Evolutionary conservation across 2,113 vertebrate species (phyloP).

Genomic region (Xyliphius kryptos): DNA sequence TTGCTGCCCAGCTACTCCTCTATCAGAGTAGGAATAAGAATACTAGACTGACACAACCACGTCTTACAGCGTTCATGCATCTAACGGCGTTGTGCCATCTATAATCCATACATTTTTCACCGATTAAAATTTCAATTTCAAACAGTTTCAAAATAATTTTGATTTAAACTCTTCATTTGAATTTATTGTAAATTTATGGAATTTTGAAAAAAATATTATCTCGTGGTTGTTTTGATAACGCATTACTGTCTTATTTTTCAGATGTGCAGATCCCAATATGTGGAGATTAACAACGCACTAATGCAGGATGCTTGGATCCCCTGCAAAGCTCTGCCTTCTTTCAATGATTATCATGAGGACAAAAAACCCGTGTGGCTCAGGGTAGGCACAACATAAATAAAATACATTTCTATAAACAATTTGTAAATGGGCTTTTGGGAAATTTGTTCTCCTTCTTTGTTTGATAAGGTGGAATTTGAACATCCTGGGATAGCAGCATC

Average conservation of each 20-base stretch:
- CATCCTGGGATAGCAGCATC: conserved; percentile 73
- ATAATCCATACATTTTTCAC: too few relatives aligned
- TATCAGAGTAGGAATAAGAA: too few relatives aligned
- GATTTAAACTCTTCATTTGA: too few relatives aligned
- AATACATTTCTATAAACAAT: background rate
- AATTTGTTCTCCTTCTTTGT: background rate
- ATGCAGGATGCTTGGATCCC: conserved; percentile 76
- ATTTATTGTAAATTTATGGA: too few relatives aligned
- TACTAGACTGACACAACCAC: too few relatives aligned
- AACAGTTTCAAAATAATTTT: too few relatives aligned
- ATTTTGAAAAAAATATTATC: background rate
- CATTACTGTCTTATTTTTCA: conserved; percentile 36
- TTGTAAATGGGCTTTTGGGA: background rate
- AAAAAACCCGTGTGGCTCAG: conserved; percentile 75
- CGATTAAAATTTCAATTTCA: too few relatives aligned
- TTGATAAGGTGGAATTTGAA: conserved; percentile 76
- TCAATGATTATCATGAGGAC: conserved; percentile 46
- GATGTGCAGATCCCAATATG: conserved; percentile 71
- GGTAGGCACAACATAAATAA: conserved; percentile 54
- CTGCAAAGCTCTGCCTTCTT: conserved; percentile 58
- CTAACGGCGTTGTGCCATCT: too few relatives aligned
- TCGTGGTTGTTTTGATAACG: background rate
- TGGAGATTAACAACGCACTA: conserved; percentile 53
- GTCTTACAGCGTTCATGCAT: too few relatives aligned
- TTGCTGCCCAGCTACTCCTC: too few relatives aligned